Conservation (phyloP, 2,797 vertebrate species). For the Gymnothorax reevesii region DNA sequence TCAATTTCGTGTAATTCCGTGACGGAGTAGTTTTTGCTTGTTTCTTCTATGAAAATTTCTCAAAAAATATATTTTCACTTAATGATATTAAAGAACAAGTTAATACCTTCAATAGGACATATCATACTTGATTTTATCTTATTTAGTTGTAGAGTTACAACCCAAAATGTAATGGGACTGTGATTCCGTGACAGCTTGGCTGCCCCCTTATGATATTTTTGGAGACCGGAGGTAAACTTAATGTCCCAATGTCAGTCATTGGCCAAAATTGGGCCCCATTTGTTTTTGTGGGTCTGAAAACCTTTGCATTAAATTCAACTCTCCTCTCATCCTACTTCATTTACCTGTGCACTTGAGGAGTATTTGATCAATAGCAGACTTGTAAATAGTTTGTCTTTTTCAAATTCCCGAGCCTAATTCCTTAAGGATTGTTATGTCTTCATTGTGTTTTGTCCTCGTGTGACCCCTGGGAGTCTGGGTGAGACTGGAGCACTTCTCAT, state of each 20-base stretch:
- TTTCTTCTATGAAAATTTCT: too few relatives aligned
- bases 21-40: too few relatives aligned
- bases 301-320: background rate
- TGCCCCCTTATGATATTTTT: background rate
- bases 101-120: too few relatives aligned
- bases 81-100: too few relatives aligned
- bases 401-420: conserved; percentile 1
- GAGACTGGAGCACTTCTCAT: background rate
- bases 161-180: too few relatives aligned
- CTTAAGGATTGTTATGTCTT: conserved; percentile 14
- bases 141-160: too few relatives aligned
- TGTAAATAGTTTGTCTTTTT: conserved; percentile 28
- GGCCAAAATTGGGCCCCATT: background rate
- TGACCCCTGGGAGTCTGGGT: conserved; percentile 1
- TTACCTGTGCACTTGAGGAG: background rate
- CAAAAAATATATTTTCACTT: too few relatives aligned
- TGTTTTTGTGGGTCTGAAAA: background rate
- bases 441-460: conserved; percentile 10
- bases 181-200: too few relatives aligned
- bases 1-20: too few relatives aligned
- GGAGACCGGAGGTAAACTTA: background rate
- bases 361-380: conserved; percentile 8
- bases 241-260: background rate
- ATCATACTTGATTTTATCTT: too few relatives aligned
- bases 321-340: background rate